phyloP scores from a whole-genome alignment of 2,797 vertebrate genomes.

The Scolopax bukidnonensis region DNA sequence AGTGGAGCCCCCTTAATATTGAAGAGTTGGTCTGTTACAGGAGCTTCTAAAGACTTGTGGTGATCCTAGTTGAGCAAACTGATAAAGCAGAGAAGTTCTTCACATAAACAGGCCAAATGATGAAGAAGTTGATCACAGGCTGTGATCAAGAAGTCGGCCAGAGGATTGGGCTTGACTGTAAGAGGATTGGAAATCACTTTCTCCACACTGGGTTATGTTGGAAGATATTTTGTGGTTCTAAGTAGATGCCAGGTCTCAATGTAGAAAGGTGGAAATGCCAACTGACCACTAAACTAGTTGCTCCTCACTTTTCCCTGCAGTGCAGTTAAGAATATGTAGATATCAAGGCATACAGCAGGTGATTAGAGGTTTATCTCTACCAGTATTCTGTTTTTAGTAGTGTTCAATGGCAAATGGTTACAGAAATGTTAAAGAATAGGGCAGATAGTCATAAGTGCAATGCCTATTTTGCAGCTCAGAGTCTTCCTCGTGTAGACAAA shows the following conservation, averaged over 20 bases:
- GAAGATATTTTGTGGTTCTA: neutral
- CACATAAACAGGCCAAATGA: neutral
- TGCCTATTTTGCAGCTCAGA: neutral
- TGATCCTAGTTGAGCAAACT: neutral
- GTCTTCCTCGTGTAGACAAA: neutral
- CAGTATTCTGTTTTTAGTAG: neutral
- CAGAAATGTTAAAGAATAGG: neutral
- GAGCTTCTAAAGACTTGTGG: neutral
- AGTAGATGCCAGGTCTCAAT: neutral
- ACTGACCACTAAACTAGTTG: neutral
- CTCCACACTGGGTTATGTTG: neutral
- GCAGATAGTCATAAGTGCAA: neutral
- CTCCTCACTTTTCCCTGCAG: fast-evolving
- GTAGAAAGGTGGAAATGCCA: neutral
- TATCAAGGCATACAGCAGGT: neutral
- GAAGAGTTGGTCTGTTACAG: neutral
- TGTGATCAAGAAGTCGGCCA: neutral
- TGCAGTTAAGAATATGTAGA: neutral
- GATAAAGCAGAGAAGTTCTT: neutral
- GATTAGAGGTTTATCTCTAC: neutral
- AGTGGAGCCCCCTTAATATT: neutral
- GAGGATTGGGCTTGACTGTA: neutral
- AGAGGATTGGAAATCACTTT: neutral
- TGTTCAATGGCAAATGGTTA: neutral
- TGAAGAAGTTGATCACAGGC: neutral